Evolutionary conservation across 1,140 invertebrate genomes (phyloP).

Genomic region (Eulimnadia texana): DNA sequence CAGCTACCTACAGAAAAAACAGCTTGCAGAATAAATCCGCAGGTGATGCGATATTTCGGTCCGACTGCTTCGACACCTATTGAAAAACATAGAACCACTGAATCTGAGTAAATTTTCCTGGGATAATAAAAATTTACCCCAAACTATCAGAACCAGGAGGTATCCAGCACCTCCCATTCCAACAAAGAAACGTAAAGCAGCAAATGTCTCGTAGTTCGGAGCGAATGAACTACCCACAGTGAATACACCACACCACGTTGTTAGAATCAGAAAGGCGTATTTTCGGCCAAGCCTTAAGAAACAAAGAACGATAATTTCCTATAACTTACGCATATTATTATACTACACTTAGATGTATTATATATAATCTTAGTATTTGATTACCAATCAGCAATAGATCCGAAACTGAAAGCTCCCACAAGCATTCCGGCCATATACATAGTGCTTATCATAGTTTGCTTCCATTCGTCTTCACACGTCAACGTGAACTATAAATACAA

Average conservation of each 20-base stretch:
- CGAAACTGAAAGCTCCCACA: conserved; percentile 25
- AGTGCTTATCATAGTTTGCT: conserved; percentile 22
- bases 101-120: neutral
- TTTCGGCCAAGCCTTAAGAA: conserved; percentile 20
- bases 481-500: conserved; percentile 24
- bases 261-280: conserved; percentile 11
- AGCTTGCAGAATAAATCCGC: conserved; percentile 26
- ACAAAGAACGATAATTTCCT: neutral
- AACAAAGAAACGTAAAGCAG: conserved; percentile 23
- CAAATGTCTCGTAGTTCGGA: conserved; percentile 19
- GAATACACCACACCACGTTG: conserved; percentile 17
- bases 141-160: conserved; percentile 24
- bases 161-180: conserved; percentile 22
- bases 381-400: conserved; percentile 25
- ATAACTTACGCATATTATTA: neutral
- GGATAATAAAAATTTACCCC: conserved; percentile 20
- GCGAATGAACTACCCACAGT: conserved; percentile 21
- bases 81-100: conserved; percentile 4
- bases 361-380: conserved; percentile 5
- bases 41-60: conserved; percentile 22
- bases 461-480: conserved; percentile 23
- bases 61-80: conserved; percentile 27
- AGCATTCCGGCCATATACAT: conserved; percentile 28
- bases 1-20: conserved; percentile 27
- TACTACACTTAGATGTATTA: neutral